Base-by-base conservation (phyloP, 1,140 invertebrate genomes). In the Anastrepha obliqua region DNA sequence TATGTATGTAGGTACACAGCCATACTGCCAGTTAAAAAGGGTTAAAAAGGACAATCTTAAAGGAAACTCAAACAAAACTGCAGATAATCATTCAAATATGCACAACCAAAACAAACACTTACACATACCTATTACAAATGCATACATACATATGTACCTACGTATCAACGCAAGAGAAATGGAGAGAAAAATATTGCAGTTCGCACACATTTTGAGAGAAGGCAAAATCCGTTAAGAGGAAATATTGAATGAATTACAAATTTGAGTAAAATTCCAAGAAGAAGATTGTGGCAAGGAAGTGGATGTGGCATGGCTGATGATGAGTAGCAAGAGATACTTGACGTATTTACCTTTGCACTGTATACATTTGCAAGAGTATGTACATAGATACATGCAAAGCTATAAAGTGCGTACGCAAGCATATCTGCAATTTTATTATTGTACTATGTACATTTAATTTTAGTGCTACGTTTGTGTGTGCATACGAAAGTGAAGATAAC, bases 181-280 rank as follows among this genome's bases (percentile, higher is more conserved):
- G 47, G n/a, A 81, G 74, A 81, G 20, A 44, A 9, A 55, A 81
- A 81, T 55, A 51, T 81, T 81, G 74, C 47, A 81, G 47, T 55
- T 51, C 17, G n/a, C 44, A 55, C 13, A 55, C n/a, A 55, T 6
- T 81, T 11, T 55, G 74, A 81, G 74, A 81, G 47, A 9, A 81
- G 15, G 9, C 44, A 55, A 81, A 51, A 55, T 17, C 20, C 47
- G 55, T 15, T 7, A 0, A 51, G 20, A 55, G n/a, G 9, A 81
- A 81, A 81, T 81, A 55, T 20, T 81, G 74, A 81, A 81, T 81
- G 74, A 81, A 81, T 81, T 81, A 81, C 44, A 55, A 81, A 81
- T 55, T 55, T 55, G 47, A 81, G 47, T 55, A 55, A 42, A 81
- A 55, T 74, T 74, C 47, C n/a, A 81, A 81, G 74, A 13, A 58